phyloP scores from a whole-genome alignment of 2,113 vertebrate species.

The Danio rerio region GRCz12tu NC_133179.1:8763001-8763500 shows the following conservation, averaged over 20 bases:
- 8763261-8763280: constrained; percentile 28
- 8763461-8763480: constrained; percentile 28
- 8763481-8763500: constrained; percentile 26
- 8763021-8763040: constrained; percentile 38
- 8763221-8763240: constrained; percentile 2
- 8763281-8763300: constrained; percentile 35
- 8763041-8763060: constrained; percentile 1
- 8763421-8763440: constrained; percentile 38
- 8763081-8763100: not conserved
- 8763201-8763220: not conserved
- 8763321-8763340: constrained; percentile 2
- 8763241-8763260: not conserved
- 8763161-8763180: constrained; percentile 3
- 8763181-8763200: not conserved
- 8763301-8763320: constrained; percentile 34
- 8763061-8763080: constrained; percentile 4
- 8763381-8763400: constrained; percentile 30
- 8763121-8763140: constrained; percentile 19
- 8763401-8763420: constrained; percentile 31
- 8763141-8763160: not conserved
- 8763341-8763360: constrained; percentile 32
- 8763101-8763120: not conserved
- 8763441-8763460: constrained; percentile 51
- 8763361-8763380: constrained; percentile 12
- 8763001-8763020: constrained; percentile 26